Percentiles rank a stretch among this genome's conserved stretches.
phyloP scores from a whole-genome alignment of 1,140 invertebrate genomes.

The Zaprionus ornatus region DNA sequence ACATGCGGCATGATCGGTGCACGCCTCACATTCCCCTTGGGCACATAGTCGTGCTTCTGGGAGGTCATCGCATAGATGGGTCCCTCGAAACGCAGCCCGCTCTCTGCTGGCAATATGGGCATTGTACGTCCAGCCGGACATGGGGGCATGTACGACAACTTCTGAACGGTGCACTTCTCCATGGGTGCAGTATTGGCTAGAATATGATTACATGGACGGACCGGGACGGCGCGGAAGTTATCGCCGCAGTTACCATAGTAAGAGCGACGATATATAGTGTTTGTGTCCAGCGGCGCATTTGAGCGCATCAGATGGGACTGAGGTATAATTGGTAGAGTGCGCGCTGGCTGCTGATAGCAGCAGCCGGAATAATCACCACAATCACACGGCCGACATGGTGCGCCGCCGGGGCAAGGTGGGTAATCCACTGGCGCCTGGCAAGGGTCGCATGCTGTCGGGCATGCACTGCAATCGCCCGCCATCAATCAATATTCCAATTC shows the following conservation, averaged over 20 bases:
- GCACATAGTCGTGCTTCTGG: slow-evolving; percentile 89
- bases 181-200: slow-evolving; percentile 80
- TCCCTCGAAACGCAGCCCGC: slow-evolving; percentile 85
- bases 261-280: slow-evolving; percentile 86
- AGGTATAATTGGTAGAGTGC: slow-evolving; percentile 85
- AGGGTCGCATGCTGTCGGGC: slow-evolving; percentile 45
- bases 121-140: slow-evolving; percentile 81
- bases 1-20: slow-evolving; percentile 85
- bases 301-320: slow-evolving; percentile 85
- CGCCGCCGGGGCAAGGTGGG: slow-evolving; percentile 57
- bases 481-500: background rate
- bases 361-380: slow-evolving; percentile 81
- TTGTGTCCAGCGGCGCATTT: slow-evolving; percentile 85
- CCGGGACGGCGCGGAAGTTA: slow-evolving; percentile 63
- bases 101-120: slow-evolving; percentile 71
- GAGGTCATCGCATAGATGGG: slow-evolving; percentile 89
- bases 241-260: slow-evolving; percentile 84
- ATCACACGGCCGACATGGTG: slow-evolving; percentile 63
- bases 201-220: slow-evolving; percentile 80
- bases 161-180: slow-evolving; percentile 85
- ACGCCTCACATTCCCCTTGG: slow-evolving; percentile 85
- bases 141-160: slow-evolving; percentile 85
- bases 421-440: slow-evolving; percentile 55
- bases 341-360: slow-evolving; percentile 86
- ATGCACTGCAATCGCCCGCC: slow-evolving; percentile 50